Evolutionary conservation across 2,797 vertebrate species (phyloP).

Genomic region (Notolabrus celidotus): DNA sequence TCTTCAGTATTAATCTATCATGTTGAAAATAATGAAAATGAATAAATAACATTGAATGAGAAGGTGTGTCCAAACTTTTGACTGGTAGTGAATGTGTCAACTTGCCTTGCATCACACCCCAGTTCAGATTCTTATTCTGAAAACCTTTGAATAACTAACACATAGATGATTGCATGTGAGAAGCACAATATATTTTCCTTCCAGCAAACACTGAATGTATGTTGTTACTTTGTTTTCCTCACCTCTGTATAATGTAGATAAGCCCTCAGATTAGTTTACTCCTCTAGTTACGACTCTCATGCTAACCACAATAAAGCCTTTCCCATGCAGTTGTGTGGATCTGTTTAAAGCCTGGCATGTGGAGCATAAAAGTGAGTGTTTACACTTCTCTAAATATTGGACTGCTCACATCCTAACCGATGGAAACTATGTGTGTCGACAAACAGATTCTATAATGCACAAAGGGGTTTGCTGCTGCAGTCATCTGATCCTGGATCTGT

Average conservation of each 20-base stretch:
- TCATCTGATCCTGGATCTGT: slow-evolving; percentile 69
- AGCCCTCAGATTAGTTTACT: slow-evolving; percentile 36
- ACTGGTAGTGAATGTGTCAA: no score
- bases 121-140: no score
- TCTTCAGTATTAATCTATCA: no score
- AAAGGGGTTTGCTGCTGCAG: slow-evolving; percentile 54
- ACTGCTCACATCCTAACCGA: slow-evolving; percentile 36
- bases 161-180: no score
- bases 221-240: background rate
- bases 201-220: background rate
- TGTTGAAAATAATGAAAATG: no score
- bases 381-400: slow-evolving; percentile 36
- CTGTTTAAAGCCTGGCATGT: slow-evolving; percentile 16
- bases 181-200: background rate
- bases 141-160: no score
- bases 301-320: slow-evolving; percentile 57
- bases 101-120: no score
- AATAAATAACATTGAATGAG: no score
- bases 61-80: no score
- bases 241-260: slow-evolving; percentile 35
- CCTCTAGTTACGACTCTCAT: slow-evolving; percentile 60
- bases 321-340: slow-evolving; percentile 11
- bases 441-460: slow-evolving; percentile 51
- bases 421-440: slow-evolving; percentile 62
- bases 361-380: slow-evolving; percentile 24